Evolutionary conservation across 2,888 invertebrate genomes (phyloP).

Genomic region (Andrena flavipes): DNA sequence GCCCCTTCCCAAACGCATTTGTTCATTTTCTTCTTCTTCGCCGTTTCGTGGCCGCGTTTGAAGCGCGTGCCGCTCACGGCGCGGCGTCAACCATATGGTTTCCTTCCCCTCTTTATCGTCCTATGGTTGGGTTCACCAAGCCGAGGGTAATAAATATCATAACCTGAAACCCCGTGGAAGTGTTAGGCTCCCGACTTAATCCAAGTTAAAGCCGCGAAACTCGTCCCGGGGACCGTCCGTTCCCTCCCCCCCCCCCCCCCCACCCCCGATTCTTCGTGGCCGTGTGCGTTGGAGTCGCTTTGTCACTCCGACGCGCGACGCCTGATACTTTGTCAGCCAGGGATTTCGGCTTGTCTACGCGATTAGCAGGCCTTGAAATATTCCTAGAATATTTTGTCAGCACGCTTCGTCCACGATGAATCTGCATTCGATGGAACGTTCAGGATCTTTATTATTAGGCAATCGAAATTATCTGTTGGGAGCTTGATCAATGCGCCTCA

Average conservation of each 20-base stretch:
- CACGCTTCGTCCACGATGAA: slow-evolving; percentile 6
- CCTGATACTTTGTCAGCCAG: slow-evolving; percentile 47
- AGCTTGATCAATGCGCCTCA: background rate
- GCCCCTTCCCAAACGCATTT: slow-evolving; percentile 5
- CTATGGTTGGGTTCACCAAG: slow-evolving; percentile 64
- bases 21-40: slow-evolving; percentile 55
- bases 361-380: slow-evolving; percentile 23
- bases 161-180: slow-evolving; percentile 71
- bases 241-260: slow-evolving; percentile 35
- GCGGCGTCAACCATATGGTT: slow-evolving; percentile 76
- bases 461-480: background rate
- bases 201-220: slow-evolving; percentile 58
- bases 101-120: slow-evolving; percentile 67
- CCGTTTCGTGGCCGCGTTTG: slow-evolving; percentile 64
- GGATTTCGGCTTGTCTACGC: slow-evolving; percentile 29
- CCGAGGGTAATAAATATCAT: slow-evolving; percentile 74
- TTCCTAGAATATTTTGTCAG: slow-evolving; percentile 31
- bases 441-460: background rate
- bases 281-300: slow-evolving; percentile 6
- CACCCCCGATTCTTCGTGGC: slow-evolving; percentile 33
- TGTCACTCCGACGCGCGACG: slow-evolving; percentile 22
- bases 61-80: slow-evolving; percentile 71
- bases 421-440: slow-evolving; percentile 6
- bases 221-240: slow-evolving; percentile 31
- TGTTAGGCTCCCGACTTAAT: slow-evolving; percentile 65